Evolutionary conservation across 1,140 invertebrate species (phyloP).

Genomic region (Eulimnadia texana): DNA sequence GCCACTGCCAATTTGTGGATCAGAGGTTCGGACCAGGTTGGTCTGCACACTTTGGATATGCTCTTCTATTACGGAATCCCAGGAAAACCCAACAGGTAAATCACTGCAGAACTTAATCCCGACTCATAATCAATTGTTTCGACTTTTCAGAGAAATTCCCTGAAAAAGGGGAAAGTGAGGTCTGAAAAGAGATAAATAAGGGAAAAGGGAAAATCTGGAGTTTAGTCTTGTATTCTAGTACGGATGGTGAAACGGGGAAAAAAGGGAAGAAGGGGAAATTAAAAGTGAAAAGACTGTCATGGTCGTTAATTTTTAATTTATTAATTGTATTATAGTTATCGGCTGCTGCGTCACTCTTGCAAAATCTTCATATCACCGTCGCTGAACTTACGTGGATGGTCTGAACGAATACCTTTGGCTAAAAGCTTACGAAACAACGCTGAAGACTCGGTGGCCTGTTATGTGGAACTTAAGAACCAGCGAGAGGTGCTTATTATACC

Average conservation of each 20-base stretch:
- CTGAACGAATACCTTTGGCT: background rate
- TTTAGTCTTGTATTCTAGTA: too few species aligned
- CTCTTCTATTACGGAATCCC: conserved; percentile 48
- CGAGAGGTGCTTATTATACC: background rate
- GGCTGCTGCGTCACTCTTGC: background rate
- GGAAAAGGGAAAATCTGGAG: too few species aligned
- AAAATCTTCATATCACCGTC: conserved; percentile 6
- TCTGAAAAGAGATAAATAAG: too few species aligned
- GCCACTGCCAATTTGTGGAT: conserved; percentile 48
- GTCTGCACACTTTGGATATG: conserved; percentile 45
- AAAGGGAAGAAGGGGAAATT: conserved; percentile 1
- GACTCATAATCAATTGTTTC: background rate
- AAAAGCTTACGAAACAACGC: background rate
- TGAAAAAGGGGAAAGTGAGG: too few species aligned
- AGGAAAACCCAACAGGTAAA: background rate
- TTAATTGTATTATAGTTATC: background rate
- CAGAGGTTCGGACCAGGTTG: conserved; percentile 45
- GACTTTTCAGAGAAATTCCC: background rate
- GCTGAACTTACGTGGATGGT: background rate
- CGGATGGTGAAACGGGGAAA: background rate
- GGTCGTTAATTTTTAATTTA: background rate
- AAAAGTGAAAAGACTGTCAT: background rate
- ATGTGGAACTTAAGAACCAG: background rate
- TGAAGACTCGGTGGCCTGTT: background rate
- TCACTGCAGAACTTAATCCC: background rate